phyloP scores from a whole-genome alignment of 2,113 vertebrate species.

The Centrocercus urophasianus region DNA sequence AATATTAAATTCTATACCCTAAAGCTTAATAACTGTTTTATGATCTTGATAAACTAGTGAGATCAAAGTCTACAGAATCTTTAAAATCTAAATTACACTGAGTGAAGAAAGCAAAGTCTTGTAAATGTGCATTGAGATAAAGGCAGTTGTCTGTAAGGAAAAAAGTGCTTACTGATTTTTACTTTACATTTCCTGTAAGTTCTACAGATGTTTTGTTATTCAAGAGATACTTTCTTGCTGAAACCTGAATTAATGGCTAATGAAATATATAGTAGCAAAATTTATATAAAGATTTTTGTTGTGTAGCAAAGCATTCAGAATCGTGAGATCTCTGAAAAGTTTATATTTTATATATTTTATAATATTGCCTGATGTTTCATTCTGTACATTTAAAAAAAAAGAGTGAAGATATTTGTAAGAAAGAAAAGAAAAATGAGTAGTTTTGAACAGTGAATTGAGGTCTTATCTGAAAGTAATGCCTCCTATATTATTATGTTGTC shows the following conservation, averaged over 20 bases:
- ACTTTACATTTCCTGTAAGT: not conserved
- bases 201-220: not conserved
- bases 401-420: not conserved
- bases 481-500: too few species aligned
- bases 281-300: not conserved
- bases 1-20: not conserved
- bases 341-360: too few species aligned
- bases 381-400: not conserved
- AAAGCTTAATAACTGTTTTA: not conserved
- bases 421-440: not conserved
- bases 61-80: not conserved
- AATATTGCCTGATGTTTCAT: not conserved
- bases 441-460: not conserved
- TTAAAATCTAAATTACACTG: not conserved
- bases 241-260: not conserved
- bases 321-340: not conserved
- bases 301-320: not conserved
- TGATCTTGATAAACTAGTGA: not conserved
- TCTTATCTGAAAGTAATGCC: too few species aligned
- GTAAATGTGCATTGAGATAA: not conserved
- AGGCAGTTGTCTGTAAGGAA: not conserved
- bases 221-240: not conserved
- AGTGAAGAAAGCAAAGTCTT: not conserved
- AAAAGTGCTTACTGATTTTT: not conserved
- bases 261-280: not conserved